Conservation (phyloP, 2,797 vertebrate genomes). For the Acanthopagrus latus region DNA sequence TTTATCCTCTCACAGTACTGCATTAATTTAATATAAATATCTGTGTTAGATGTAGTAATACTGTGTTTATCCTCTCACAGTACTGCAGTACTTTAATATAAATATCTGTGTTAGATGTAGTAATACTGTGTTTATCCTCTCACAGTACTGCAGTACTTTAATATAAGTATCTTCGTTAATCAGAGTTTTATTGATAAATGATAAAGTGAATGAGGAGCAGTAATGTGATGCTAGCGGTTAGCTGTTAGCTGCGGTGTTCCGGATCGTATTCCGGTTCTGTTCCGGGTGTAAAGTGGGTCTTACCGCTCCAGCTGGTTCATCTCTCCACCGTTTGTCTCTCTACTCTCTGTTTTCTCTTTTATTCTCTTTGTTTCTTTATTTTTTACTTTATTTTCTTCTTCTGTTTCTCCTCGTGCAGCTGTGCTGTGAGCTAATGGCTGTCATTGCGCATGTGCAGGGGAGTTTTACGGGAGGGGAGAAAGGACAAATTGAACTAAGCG, state of each 20-base stretch:
- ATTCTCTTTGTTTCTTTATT: background rate
- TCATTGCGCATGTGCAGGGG: background rate
- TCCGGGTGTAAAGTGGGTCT: background rate
- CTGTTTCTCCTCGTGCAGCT: background rate
- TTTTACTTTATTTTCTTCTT: background rate
- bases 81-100: too few relatives aligned
- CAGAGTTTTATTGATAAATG: too few relatives aligned
- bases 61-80: too few relatives aligned
- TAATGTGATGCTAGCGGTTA: background rate
- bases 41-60: too few relatives aligned
- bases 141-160: too few relatives aligned
- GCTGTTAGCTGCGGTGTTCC: background rate
- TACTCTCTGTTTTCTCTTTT: background rate
- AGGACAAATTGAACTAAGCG: background rate
- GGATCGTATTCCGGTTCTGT: background rate
- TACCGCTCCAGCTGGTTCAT: slow-evolving; percentile 56
- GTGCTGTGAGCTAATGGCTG: background rate
- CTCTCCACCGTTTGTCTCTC: background rate
- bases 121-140: too few relatives aligned
- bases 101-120: too few relatives aligned
- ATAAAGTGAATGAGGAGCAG: background rate
- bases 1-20: too few relatives aligned
- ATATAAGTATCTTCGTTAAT: too few relatives aligned
- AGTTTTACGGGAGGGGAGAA: background rate
- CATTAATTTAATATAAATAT: too few relatives aligned